phyloP scores from a whole-genome alignment of 1,140 invertebrate genomes.

The Calosoma granatense region DNA sequence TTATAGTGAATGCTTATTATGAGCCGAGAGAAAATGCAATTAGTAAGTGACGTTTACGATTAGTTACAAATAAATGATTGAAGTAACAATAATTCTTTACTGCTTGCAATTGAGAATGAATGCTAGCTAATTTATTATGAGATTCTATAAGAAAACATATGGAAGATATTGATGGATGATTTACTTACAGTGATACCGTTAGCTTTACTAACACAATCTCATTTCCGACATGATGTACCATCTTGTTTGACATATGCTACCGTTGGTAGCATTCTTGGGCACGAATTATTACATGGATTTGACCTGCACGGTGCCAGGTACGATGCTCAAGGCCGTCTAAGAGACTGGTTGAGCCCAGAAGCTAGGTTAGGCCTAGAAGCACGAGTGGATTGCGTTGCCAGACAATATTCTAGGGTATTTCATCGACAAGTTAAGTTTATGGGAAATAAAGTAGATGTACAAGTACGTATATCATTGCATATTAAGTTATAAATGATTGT shows the following conservation, averaged over 20 bases:
- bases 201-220: slow-evolving; percentile 54
- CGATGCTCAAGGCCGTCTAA: slow-evolving; percentile 13
- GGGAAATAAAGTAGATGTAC: slow-evolving; percentile 36
- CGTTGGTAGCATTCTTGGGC: slow-evolving; percentile 40
- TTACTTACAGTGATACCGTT: slow-evolving; percentile 49
- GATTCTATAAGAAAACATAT: neutral
- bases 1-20: slow-evolving; percentile 48
- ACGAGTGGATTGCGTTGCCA: slow-evolving; percentile 47
- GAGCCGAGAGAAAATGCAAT: slow-evolving; percentile 51
- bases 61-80: neutral
- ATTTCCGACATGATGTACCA: slow-evolving; percentile 38
- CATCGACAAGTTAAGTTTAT: slow-evolving; percentile 37
- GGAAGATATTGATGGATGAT: neutral
- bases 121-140: too few species aligned
- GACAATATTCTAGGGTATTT: slow-evolving; percentile 43
- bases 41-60: slow-evolving; percentile 36
- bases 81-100: slow-evolving; percentile 8
- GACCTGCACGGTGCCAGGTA: slow-evolving; percentile 35
- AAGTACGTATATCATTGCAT: slow-evolving; percentile 28
- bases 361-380: slow-evolving; percentile 44
- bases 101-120: too few species aligned
- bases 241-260: slow-evolving; percentile 39
- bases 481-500: too few species aligned
- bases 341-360: slow-evolving; percentile 46
- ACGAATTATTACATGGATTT: slow-evolving; percentile 44